Base-by-base conservation (phyloP, 2,113 vertebrate genomes). In the Lampris incognitus region DNA sequence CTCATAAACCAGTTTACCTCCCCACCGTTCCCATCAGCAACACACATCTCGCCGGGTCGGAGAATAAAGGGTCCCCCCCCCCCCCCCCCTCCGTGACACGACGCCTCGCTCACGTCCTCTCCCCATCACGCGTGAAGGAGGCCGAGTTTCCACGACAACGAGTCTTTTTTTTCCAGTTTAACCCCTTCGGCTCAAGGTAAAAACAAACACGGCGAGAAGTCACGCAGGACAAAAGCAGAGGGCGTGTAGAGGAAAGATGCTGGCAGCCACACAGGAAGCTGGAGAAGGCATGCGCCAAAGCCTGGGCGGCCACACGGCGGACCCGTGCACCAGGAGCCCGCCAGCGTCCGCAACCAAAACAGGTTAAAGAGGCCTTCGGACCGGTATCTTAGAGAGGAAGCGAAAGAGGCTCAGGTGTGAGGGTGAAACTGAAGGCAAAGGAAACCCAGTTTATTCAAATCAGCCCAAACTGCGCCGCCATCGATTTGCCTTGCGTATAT, bases 271-370 rank as follows among this genome's bases (percentile, higher is more conserved):
- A 10, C 50, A 1, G 75, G 67, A 59, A 50, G 76, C 56, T 38
- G 1, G 70, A 86, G 73, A 52, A 38, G 24, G 38, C 85, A 75
- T 85, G 87, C 74, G 74, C 24, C 1, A 50, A 61, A 78, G 64
- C 52, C 5, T 63, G 56, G 46, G 59, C 24, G 24, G 24, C 24
- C 24, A 24, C 24, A 24, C 24, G 24, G 24, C 0, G 24, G 24
- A 24, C 24, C 24, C 24, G 24, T 24, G 24, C 24, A 24, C 24
- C 24, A 0, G 24, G 24, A 24, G 24, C 24, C 24, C 24, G 0
- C 24, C 24, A 24, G 24, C 24, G 24, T 24, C 6, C n/a, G 6
- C 1, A 5, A 52, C 46, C 6, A 52, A 24, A 24, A 9, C 42
- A 4, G 44, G 44, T 5, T 46, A 46, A 5, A 1, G 8, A 3